These are phyloP conservation scores for Artibeus lituratus DNA, from an alignment of 2,797 vertebrate species.

Conservation along the genomic window DNA sequence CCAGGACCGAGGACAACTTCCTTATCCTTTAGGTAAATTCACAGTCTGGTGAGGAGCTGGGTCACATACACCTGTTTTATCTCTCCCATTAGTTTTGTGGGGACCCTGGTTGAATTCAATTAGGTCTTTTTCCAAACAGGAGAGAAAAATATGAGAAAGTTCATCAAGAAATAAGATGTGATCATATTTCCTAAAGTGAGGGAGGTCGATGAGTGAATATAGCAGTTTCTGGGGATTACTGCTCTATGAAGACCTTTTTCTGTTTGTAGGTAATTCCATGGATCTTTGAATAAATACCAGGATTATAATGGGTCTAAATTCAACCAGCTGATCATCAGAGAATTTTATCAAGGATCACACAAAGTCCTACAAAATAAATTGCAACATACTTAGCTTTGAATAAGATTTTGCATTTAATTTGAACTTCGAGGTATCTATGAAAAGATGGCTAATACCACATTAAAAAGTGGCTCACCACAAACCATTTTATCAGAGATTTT, in stretches of 20 bases:
- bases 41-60: neutral
- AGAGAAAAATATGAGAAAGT: slow-evolving; percentile 3
- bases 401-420: slow-evolving; percentile 10
- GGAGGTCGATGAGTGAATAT: neutral
- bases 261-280: neutral
- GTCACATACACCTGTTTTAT: neutral
- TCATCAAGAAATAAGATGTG: neutral
- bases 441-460: neutral
- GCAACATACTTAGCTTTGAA: neutral
- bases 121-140: neutral
- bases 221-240: neutral
- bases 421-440: neutral
- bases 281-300: neutral
- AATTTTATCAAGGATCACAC: slow-evolving; percentile 1
- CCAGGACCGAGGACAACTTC: neutral
- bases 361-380: neutral
- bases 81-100: neutral
- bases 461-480: neutral
- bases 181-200: neutral
- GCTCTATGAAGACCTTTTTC: neutral
- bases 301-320: neutral
- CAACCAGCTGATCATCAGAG: neutral
- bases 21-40: neutral
- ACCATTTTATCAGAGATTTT: neutral
- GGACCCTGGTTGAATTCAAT: neutral